These are phyloP conservation scores for Eunapius fragilis DNA, from an alignment of 37 sponge, comb jelly and placozoan species.

Conservation along the genomic window DNA sequence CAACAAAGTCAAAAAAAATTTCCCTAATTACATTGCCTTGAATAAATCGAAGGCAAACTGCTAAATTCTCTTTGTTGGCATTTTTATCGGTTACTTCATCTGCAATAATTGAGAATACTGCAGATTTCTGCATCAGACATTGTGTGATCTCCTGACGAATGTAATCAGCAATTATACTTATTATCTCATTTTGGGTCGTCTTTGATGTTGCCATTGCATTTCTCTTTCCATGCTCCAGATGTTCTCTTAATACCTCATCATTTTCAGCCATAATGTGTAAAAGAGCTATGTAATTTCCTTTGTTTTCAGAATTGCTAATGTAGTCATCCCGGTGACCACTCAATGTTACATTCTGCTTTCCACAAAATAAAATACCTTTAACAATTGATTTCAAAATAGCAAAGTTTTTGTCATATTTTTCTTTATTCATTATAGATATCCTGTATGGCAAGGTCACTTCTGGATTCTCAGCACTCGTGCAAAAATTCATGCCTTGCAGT, in stretches of 20 bases:
- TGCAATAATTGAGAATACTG: neutral
- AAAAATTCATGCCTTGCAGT: too few relatives aligned
- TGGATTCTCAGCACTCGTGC: too few relatives aligned
- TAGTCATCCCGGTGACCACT: neutral
- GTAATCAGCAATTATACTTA: neutral
- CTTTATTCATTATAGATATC: too few relatives aligned
- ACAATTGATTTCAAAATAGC: too few relatives aligned
- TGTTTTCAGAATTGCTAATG: neutral
- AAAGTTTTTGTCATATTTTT: too few relatives aligned
- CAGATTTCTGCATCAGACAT: too few relatives aligned
- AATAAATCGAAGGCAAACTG: neutral
- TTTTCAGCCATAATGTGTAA: neutral
- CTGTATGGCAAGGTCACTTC: too few relatives aligned
- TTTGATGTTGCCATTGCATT: neutral
- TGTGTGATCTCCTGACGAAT: too few relatives aligned
- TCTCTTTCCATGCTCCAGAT: neutral
- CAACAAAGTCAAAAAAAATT: slow-evolving; percentile 3
- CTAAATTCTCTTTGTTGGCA: neutral
- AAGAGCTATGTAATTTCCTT: neutral
- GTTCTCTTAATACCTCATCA: neutral
- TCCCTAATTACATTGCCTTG: neutral
- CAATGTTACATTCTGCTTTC: neutral
- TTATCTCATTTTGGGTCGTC: neutral
- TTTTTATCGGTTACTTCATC: neutral
- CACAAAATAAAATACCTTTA: too few relatives aligned